Evolutionary conservation across 1,140 invertebrate species (phyloP), one percentile per base, ranked within the genome.

Genomic region (Brachionus manjavacas): DNA sequence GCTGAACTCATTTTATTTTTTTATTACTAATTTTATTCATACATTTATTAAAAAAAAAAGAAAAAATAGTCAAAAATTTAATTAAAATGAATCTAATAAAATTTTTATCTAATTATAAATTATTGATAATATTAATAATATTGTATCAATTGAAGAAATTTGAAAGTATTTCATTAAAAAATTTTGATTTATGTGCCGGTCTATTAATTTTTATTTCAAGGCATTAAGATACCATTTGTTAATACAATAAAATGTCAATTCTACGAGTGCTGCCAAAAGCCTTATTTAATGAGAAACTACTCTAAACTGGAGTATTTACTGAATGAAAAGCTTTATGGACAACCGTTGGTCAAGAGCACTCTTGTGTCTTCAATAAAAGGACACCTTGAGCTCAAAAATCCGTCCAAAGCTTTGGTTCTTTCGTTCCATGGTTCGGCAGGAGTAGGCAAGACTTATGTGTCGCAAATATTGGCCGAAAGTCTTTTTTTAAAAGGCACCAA

Each of bases 391-490:
- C 28, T 68, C 7, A 60, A 70, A 68, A 60, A 84, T 84, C 83
- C 83, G 14, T 9, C 12, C 0, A 89, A 89, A 86, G 88, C 89
- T 12, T 85, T 90, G 0, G 88, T 86, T 7, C 81, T 90, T 0
- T 89, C 89, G n/a, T 89, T 90, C 72, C 89, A 90, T 86, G 89
- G 89, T 1, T 86, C 86, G 14, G 89, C 89, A 16, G 89, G 89
- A 1, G 88, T 87, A n/a, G 95, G 95, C 0, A 97, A 97, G 88
- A 96, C 94, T 88, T 95, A 93, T 92, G 93, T 95, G 11, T 90
- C 93, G 14, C 91, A 92, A 78, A 92, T 96, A 87, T 93, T 98
- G 85, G 94, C 93, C 9, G 90, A 94, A 43, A 91, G 92, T 85
- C 87, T 97, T 3, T 98, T 92, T 88, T 88, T 88, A 74, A 89